Evolutionary conservation across 2,113 vertebrate genomes (phyloP), one percentile per base, ranked within the genome.

Genomic region (Pitta sordida): DNA sequence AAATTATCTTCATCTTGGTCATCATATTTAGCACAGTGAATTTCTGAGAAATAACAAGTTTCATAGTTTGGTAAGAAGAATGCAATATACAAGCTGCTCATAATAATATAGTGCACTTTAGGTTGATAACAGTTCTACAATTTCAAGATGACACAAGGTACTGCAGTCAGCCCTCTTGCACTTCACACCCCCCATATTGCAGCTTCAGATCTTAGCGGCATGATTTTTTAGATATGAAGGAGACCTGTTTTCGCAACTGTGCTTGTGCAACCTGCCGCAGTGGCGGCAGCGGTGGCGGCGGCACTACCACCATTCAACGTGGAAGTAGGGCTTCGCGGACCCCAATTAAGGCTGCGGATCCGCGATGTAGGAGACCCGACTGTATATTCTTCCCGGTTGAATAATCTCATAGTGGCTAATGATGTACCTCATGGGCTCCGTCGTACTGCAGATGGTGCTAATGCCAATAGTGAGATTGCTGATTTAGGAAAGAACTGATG

Each of bases 381-480:
- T n/a, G n/a, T n/a, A 77, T 49, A 44, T 71, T 83, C 37, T 80
- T 92, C 22, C 6, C 14, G 36, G 2, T 2, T 71, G 48, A 77
- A 73, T 46, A 64, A 29, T 73, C 21, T 84, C 32, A 11, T 9
- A 30, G 34, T 39, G 5, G 12, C 37, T 83, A 37, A 52, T 52
- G n/a, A 53, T 53, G 58, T 8, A 39, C 13, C 10, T 58, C 12
- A 17, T 18, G 24, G 53, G 12, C 22, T 91, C 17, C 2, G 2
- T 27, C 39, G 59, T 27, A 32, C 15, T 55, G 68, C 60, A 77
- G 17, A 15, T 51, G 11, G 51, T 1, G 2, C 5, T 44, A 55
- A 51, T 64, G 22, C 6, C 10, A 44, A 4, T 7, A 43, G 63
- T 55, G 44, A 16, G 15, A 32, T 69, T 0, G 0, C 32, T 85